Conservation (phyloP, 2,113 vertebrate species). For the Ictidomys tridecemlineatus region DNA sequence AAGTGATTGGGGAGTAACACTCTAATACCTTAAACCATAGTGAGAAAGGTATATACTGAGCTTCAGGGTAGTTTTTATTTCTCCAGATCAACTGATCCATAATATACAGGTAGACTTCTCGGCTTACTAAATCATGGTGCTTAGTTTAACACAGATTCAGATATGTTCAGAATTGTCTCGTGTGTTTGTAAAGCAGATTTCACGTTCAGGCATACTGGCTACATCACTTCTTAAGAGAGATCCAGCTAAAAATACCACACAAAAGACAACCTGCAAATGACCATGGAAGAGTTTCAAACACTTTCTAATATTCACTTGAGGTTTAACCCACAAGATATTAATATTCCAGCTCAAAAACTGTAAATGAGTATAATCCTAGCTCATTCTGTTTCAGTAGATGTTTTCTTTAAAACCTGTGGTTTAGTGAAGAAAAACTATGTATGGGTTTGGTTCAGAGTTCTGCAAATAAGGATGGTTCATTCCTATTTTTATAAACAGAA, state of each 20-base stretch:
- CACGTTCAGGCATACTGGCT: not conserved
- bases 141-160: not conserved
- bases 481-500: slow-evolving; percentile 53
- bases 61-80: not conserved
- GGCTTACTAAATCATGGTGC: not conserved
- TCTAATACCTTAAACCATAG: not conserved
- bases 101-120: slow-evolving; percentile 5
- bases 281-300: not conserved
- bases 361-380: not conserved
- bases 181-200: not conserved
- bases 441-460: slow-evolving; percentile 39
- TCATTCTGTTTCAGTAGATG: slow-evolving; percentile 18
- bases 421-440: slow-evolving; percentile 55
- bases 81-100: not conserved
- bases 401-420: slow-evolving; percentile 52
- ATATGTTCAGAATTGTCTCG: not conserved
- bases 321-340: slow-evolving; percentile 33
- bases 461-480: not conserved
- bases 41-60: not conserved
- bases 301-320: slow-evolving; percentile 36
- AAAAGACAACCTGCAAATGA: not conserved
- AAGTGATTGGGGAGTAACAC: not conserved
- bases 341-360: slow-evolving; percentile 19
- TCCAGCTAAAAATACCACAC: not conserved
- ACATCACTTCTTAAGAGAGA: slow-evolving; percentile 9